These are phyloP conservation scores for Campylomormyrus numenius DNA, from an alignment of 2,113 vertebrate species.

Conservation along the genomic window DNA sequence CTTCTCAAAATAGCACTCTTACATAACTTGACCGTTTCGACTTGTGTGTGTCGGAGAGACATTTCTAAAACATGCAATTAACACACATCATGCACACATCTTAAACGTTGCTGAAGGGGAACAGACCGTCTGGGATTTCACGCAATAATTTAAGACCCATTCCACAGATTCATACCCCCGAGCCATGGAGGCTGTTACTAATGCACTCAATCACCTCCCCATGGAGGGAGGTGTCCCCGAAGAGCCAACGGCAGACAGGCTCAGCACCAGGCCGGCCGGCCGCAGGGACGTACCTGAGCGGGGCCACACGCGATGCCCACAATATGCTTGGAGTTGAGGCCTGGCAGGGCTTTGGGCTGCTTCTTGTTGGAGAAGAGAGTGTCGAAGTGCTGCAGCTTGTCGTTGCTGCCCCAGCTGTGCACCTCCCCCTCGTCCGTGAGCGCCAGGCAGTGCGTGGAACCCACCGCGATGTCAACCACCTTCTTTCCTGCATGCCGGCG, in stretches of 20 bases:
- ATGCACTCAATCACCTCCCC: neutral
- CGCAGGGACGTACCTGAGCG: constrained; percentile 71
- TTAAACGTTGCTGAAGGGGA: neutral
- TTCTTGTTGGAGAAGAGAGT: constrained; percentile 91
- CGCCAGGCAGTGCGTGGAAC: constrained; percentile 90
- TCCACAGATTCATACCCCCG: neutral
- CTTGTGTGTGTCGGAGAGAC: neutral
- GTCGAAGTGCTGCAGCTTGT: constrained; percentile 96
- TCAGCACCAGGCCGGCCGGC: neutral
- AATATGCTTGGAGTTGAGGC: constrained; percentile 86
- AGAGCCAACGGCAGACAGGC: neutral
- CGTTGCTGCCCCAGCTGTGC: constrained; percentile 96
- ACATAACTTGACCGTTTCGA: neutral
- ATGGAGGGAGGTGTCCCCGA: neutral
- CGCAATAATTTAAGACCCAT: neutral
- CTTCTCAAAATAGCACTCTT: neutral
- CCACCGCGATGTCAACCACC: constrained; percentile 89
- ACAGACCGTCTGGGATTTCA: neutral
- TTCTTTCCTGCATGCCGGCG: constrained; percentile 72
- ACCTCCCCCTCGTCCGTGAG: constrained; percentile 93
- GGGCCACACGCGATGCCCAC: constrained; percentile 92
- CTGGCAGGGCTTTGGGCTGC: constrained; percentile 80
- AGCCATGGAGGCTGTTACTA: neutral
- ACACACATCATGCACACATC: neutral
- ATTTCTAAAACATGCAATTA: neutral